Base-by-base conservation (phyloP, 2,113 vertebrate genomes). In the Astur gentilis region DNA sequence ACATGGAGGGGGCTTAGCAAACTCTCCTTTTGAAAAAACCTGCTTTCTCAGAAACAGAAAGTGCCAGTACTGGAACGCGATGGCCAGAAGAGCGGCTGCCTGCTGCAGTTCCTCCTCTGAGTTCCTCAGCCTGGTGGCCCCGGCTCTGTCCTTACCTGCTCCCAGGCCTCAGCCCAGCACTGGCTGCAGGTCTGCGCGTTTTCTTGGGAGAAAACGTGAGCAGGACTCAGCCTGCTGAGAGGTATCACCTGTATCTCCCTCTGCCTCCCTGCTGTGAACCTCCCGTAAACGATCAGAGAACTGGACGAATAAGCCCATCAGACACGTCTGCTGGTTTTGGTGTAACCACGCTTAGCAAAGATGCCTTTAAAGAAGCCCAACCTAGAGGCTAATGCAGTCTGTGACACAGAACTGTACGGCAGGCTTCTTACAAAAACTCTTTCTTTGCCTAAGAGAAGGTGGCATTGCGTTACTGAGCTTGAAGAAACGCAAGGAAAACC, bases 61-160 rank as follows among this genome's bases (percentile, higher is more conserved):
- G 45, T 45, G 72, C 19, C 65, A 45, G 25, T 79, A 55, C 38
- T 75, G 2, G 2, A 81, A 62, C 0, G 7, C 1, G 2, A 12
- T 62, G 65, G 50, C n/a, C 71, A 49, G 62, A 64, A 44, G 45
- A 70, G 40, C 3, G 27, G 4, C 67, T 61, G 60, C 17, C 47
- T 58, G 64, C 38, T 1, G 0, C 3, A 0, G 4, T 9, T 87
- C 15, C 45, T 71, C 47, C 34, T 3, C 0, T 29, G 34, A 57
- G 20, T 1, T 0, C n/a, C 58, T 77, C 36, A 54, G 22, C 42
- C 45, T 49, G 50, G 36, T 36, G 8, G 6, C 27, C 42, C 50
- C 32, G 32, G 6, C 34, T 55, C 16, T 70, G 62, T 60, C 29
- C 36, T 65, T 29, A 21, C 17, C 23, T 44, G 21, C 3, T 3